Conservation (phyloP, 2,113 vertebrate species). For the Bos indicus region DNA sequence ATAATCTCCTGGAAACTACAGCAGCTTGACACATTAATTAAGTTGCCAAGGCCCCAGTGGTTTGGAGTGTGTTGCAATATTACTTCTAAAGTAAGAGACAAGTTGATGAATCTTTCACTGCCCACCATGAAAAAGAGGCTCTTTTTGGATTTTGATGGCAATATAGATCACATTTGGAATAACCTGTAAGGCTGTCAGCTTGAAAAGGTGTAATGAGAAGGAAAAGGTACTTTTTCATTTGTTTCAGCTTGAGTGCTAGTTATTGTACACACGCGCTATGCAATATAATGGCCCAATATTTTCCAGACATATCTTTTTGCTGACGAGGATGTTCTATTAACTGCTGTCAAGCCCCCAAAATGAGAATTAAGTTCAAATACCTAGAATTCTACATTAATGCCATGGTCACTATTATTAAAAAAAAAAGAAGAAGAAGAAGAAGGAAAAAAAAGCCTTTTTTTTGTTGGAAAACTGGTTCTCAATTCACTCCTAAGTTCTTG, state of each 20-base stretch:
- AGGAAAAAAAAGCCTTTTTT: not conserved
- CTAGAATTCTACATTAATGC: not conserved
- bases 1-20: not conserved
- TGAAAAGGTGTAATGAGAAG: not conserved
- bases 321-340: not conserved
- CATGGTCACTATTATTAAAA: not conserved
- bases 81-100: conserved; percentile 13
- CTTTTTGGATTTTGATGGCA: not conserved
- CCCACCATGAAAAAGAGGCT: not conserved
- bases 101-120: not conserved
- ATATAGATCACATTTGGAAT: conserved; percentile 23
- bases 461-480: not conserved
- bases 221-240: not conserved
- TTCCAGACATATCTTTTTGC: not conserved
- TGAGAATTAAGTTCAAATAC: not conserved
- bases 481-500: not conserved
- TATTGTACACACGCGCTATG: not conserved
- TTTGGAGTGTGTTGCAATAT: not conserved
- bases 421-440: not conserved
- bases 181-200: not conserved
- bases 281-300: not conserved
- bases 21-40: conserved; percentile 28
- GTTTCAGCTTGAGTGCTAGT: not conserved
- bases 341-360: not conserved
- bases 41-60: not conserved